Evolutionary conservation across 2,113 vertebrate species (phyloP).

Genomic region (Poeciliopsis retropinna): DNA sequence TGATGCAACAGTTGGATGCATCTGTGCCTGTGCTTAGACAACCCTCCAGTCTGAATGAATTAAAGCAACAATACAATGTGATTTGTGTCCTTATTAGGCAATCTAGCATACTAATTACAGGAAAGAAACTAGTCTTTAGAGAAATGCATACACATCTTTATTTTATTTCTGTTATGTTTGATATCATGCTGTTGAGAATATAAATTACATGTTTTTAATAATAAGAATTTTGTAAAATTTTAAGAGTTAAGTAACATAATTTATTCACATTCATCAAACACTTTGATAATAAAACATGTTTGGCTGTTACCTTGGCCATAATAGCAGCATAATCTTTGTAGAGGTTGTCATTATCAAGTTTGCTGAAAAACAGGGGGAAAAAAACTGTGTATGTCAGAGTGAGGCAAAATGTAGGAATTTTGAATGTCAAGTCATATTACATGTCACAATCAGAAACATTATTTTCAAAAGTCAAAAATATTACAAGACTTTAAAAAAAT

Average conservation of each 20-base stretch:
- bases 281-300: not conserved
- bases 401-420: not conserved
- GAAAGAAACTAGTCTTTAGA: not conserved
- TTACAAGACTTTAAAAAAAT: conserved; percentile 8
- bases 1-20: conserved; percentile 1
- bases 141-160: not conserved
- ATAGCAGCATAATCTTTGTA: conserved; percentile 92
- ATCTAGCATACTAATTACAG: not conserved
- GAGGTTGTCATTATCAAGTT: conserved; percentile 86
- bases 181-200: not conserved
- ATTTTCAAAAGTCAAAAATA: not conserved
- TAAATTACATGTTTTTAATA: not conserved
- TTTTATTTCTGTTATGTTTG: not conserved
- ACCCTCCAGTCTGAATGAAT: not conserved
- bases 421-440: not conserved
- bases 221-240: not conserved
- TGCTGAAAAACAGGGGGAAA: conserved; percentile 69
- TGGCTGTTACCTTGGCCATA: conserved; percentile 90
- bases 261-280: not conserved
- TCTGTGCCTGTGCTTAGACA: not conserved
- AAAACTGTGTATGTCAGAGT: not conserved
- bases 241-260: not conserved
- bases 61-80: not conserved
- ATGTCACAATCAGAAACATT: not conserved
- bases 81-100: not conserved